Percentiles rank a stretch among this genome's conserved stretches.
These are phyloP conservation scores for Diceros bicornis DNA, from an alignment of 2,797 vertebrate species.

Conservation along the genomic window DNA sequence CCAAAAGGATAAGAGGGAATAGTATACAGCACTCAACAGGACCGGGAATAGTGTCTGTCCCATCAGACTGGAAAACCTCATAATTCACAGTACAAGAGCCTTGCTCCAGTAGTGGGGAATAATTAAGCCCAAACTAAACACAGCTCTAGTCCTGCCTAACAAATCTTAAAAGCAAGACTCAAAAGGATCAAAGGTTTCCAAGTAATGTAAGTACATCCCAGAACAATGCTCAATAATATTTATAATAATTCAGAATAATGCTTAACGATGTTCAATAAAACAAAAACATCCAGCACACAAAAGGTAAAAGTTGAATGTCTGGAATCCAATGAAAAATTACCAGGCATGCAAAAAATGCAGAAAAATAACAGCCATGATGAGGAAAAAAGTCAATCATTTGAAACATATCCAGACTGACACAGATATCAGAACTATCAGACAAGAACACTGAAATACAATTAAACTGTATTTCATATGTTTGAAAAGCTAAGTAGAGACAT, in stretches of 20 bases:
- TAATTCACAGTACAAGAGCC: background rate
- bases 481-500: background rate
- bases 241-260: background rate
- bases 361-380: background rate
- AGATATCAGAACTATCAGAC: background rate
- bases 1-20: background rate
- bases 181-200: background rate
- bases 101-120: background rate
- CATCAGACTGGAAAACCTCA: background rate
- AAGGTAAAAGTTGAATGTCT: background rate
- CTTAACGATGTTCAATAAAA: background rate
- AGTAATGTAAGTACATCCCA: background rate
- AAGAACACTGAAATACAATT: background rate
- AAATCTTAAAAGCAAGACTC: background rate
- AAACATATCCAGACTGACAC: background rate
- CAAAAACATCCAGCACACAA: background rate
- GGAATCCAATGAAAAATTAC: background rate
- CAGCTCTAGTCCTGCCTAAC: background rate
- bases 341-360: background rate
- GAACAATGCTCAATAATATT: background rate
- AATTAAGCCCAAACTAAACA: background rate
- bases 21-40: background rate
- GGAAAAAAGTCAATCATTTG: background rate
- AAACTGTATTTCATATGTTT: background rate
- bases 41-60: background rate